Conservation (phyloP, 2,797 vertebrate genomes). For the Chelon labrosus region DNA sequence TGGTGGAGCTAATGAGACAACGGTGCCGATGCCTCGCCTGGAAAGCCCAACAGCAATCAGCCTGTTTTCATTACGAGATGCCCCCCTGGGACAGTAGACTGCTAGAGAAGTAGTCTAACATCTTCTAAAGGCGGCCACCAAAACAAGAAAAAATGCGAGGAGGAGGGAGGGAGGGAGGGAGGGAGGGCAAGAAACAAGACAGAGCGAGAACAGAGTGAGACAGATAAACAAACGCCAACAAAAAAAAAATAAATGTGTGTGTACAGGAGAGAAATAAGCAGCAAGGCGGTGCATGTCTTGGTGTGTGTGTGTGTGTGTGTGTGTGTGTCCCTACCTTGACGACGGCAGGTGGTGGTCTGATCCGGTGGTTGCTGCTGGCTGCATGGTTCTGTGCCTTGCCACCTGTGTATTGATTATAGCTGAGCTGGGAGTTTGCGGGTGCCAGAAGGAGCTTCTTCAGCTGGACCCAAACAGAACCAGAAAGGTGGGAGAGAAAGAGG, state of each 20-base stretch:
- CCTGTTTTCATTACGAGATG: slow-evolving; percentile 81
- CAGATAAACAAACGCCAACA: slow-evolving; percentile 62
- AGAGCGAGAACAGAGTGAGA: slow-evolving; percentile 38
- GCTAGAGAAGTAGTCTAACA: slow-evolving; percentile 73
- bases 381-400: slow-evolving; percentile 97
- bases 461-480: slow-evolving; percentile 82
- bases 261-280: slow-evolving; percentile 49
- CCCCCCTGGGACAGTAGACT: slow-evolving; percentile 71
- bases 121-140: slow-evolving; percentile 74
- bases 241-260: slow-evolving; percentile 46
- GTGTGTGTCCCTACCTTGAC: slow-evolving; percentile 92
- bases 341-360: slow-evolving; percentile 96
- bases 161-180: slow-evolving; percentile 28
- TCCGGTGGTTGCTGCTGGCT: slow-evolving; percentile 95
- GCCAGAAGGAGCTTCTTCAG: slow-evolving; percentile 99
- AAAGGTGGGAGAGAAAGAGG: slow-evolving; percentile 19
- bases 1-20: slow-evolving; percentile 82
- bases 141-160: slow-evolving; percentile 61
- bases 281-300: slow-evolving; percentile 24
- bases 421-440: slow-evolving; percentile 98
- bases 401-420: slow-evolving; percentile 99
- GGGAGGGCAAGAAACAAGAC: slow-evolving; percentile 46
- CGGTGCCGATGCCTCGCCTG: slow-evolving; percentile 69
- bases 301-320: slow-evolving; percentile 33
- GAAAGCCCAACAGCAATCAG: slow-evolving; percentile 83